Conservation (phyloP, 1,140 invertebrate species). For the Phthorimaea operculella region DNA sequence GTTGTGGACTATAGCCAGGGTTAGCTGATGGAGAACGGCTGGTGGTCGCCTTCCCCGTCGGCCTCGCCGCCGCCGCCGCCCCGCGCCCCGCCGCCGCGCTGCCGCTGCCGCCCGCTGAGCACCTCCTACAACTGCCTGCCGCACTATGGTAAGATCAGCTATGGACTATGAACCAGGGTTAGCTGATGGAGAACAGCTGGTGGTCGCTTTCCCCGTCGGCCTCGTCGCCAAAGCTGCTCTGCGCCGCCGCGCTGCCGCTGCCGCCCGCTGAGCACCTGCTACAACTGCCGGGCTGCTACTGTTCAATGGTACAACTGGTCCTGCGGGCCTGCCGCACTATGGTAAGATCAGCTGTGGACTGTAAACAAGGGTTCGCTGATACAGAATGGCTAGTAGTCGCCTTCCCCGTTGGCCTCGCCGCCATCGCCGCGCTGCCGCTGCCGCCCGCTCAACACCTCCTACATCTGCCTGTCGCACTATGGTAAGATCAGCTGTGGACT, state of each 20-base stretch:
- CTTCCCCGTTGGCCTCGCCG: conserved; percentile 54
- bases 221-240: conserved; percentile 57
- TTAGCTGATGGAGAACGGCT: conserved; percentile 5
- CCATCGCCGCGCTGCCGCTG: conserved; percentile 41
- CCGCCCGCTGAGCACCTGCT: conserved; percentile 34
- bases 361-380: conserved; percentile 53
- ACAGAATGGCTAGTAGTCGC: conserved; percentile 54
- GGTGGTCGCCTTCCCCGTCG: conserved; percentile 55
- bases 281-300: too few relatives aligned
- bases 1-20: too few relatives aligned
- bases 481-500: conserved; percentile 19
- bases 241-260: conserved; percentile 41
- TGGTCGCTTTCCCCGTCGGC: conserved; percentile 56
- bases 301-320: neutral
- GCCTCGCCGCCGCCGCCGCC: conserved; percentile 59
- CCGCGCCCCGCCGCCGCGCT: conserved; percentile 50
- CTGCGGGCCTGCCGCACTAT: conserved; percentile 55
- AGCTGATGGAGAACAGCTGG: conserved; percentile 56
- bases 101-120: conserved; percentile 22
- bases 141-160: conserved; percentile 37
- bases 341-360: conserved; percentile 19
- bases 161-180: conserved; percentile 30
- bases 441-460: conserved; percentile 34
- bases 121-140: conserved; percentile 56
- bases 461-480: conserved; percentile 55